phyloP scores from a whole-genome alignment of 2,888 invertebrate genomes.

The Biston stratarius region DNA sequence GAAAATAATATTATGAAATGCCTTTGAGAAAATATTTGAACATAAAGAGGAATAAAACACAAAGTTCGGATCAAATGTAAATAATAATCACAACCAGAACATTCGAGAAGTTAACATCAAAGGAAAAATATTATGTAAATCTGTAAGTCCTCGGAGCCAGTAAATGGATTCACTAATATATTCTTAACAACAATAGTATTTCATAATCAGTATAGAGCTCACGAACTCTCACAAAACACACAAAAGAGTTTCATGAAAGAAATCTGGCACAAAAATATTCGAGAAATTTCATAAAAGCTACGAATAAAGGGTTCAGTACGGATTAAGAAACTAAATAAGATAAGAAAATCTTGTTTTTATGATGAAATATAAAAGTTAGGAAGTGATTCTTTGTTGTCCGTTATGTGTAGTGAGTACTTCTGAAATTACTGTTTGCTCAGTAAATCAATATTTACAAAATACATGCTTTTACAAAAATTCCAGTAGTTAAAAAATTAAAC shows the following conservation, averaged over 20 bases:
- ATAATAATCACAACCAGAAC: slow-evolving; percentile 21
- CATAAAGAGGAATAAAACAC: background rate
- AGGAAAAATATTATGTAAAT: slow-evolving; percentile 27
- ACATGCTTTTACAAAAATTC: no score
- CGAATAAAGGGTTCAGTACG: slow-evolving; percentile 38
- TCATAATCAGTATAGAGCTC: slow-evolving; percentile 63
- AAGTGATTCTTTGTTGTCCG: slow-evolving; percentile 36
- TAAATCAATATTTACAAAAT: no score
- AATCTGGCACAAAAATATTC: slow-evolving; percentile 49
- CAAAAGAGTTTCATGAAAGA: slow-evolving; percentile 53
- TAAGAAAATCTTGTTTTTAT: slow-evolving; percentile 40
- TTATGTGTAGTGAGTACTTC: slow-evolving; percentile 16
- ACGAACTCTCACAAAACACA: slow-evolving; percentile 50
- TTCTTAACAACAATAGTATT: slow-evolving; percentile 57
- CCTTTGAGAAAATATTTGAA: background rate
- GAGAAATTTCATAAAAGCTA: slow-evolving; percentile 43
- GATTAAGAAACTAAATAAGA: slow-evolving; percentile 45
- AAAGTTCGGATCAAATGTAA: slow-evolving; percentile 13
- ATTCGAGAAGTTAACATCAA: slow-evolving; percentile 26
- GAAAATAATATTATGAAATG: background rate
- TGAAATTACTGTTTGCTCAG: no score
- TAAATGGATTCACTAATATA: slow-evolving; percentile 59
- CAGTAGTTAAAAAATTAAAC: no score
- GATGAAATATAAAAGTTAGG: slow-evolving; percentile 37
- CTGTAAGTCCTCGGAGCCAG: slow-evolving; percentile 36